A percentile compares a stretch with the other conserved stretches of the same genome.
These are phyloP conservation scores for Ricordea florida DNA, from an alignment of 92 coral and sea anemone species.

Conservation along the genomic window DNA sequence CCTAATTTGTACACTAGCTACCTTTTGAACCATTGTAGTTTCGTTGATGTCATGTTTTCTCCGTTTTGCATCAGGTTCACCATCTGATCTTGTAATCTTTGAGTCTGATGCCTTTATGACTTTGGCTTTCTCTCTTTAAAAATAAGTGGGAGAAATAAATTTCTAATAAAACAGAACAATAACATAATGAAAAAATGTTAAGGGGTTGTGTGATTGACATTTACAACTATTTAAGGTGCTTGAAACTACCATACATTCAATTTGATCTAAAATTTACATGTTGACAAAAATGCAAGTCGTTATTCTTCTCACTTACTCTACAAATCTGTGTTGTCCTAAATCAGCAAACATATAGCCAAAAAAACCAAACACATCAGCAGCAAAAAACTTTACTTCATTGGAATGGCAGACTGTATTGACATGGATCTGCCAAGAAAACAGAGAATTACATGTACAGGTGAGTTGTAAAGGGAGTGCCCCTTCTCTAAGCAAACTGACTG, in stretches of 20 bases:
- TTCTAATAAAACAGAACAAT: no score
- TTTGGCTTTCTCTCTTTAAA: constrained; percentile 62
- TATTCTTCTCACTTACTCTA: constrained; percentile 72
- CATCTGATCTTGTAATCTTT: constrained; percentile 41
- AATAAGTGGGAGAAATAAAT: no score
- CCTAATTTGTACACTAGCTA: constrained; percentile 10
- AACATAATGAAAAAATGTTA: no score
- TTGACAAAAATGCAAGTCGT: neutral
- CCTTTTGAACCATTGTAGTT: constrained; percentile 81
- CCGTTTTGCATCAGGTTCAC: constrained; percentile 67
- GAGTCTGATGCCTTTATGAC: constrained; percentile 42
- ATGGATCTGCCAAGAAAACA: constrained; percentile 60
- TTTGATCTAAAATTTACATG: neutral
- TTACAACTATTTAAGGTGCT: no score
- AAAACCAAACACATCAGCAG: constrained; percentile 98
- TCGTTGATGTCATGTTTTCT: constrained; percentile 64
- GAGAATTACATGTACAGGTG: neutral
- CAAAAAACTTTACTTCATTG: constrained; percentile 79
- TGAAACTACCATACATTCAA: no score
- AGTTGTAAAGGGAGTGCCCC: neutral
- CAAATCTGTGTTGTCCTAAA: constrained; percentile 90
- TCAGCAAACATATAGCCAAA: constrained; percentile 97
- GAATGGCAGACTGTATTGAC: constrained; percentile 77
- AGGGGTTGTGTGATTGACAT: no score
- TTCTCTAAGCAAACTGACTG: neutral